Evolutionary conservation across 2,888 invertebrate genomes (phyloP).

Genomic region (Sialis lutaria): DNA sequence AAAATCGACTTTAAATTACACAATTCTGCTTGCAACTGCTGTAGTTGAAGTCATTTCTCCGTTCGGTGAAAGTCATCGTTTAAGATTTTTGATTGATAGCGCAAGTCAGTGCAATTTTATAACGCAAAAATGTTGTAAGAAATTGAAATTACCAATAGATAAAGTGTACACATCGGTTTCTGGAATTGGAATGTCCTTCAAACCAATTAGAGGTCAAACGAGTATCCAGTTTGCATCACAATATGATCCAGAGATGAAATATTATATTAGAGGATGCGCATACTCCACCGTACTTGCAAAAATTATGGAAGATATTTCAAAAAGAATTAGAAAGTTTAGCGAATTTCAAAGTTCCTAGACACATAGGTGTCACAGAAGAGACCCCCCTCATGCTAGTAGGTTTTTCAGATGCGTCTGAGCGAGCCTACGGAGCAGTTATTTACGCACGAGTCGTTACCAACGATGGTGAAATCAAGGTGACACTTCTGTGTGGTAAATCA

Average conservation of each 20-base stretch:
- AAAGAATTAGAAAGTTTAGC: neutral
- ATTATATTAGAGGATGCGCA: constrained; percentile 4
- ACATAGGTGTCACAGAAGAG: too few species aligned
- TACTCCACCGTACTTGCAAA: constrained; percentile 1
- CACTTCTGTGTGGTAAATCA: neutral
- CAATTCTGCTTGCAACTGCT: neutral
- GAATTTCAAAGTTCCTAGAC: too few species aligned
- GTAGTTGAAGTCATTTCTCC: neutral
- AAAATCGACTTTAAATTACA: neutral
- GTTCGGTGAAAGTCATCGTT: neutral
- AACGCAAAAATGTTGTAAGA: too few species aligned
- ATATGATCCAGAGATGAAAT: too few species aligned
- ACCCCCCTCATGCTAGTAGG: neutral
- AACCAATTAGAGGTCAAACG: too few species aligned
- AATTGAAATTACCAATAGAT: too few species aligned
- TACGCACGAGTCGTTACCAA: neutral
- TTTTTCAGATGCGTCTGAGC: neutral
- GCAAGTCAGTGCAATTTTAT: too few species aligned
- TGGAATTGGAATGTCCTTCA: too few species aligned
- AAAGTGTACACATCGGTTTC: too few species aligned
- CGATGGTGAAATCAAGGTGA: neutral
- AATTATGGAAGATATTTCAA: neutral
- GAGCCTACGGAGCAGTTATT: constrained; percentile 1
- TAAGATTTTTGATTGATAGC: neutral
- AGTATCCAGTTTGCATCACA: too few species aligned